These are phyloP conservation scores for Smithornis capensis DNA, from an alignment of 2,113 vertebrate genomes.

Conservation along the genomic window DNA sequence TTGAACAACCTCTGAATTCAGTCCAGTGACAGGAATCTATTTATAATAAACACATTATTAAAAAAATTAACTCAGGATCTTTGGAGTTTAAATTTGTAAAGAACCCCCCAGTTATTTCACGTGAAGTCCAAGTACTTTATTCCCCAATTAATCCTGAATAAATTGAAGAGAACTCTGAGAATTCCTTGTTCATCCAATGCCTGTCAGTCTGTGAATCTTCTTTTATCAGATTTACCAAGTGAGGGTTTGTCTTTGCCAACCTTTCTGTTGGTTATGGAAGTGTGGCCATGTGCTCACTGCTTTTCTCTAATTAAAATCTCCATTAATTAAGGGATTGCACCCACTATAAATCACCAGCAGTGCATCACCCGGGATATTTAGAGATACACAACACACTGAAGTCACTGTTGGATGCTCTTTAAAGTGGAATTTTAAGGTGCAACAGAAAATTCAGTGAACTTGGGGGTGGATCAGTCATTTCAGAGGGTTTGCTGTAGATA, in stretches of 20 bases:
- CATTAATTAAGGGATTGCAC: background rate
- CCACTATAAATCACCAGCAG: background rate
- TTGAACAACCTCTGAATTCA: background rate
- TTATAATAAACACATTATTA: background rate
- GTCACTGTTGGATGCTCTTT: background rate
- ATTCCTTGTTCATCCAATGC: accelerated
- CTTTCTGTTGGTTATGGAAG: background rate
- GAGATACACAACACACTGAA: background rate
- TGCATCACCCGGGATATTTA: background rate
- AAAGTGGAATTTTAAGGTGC: background rate
- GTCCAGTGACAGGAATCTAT: background rate
- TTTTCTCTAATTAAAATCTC: background rate
- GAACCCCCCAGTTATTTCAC: background rate
- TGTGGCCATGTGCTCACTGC: background rate
- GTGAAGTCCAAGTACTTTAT: background rate
- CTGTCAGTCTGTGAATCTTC: background rate
- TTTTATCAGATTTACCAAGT: background rate
- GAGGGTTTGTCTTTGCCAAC: background rate
- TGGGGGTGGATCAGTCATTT: background rate
- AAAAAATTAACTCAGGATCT: background rate
- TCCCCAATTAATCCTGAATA: background rate
- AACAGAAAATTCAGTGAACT: background rate
- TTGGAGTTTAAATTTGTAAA: background rate
- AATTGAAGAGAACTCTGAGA: background rate
- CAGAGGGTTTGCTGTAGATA: background rate